Conservation (phyloP, 64 coral and sea anemone species). For the Anthopleura sola region DNA sequence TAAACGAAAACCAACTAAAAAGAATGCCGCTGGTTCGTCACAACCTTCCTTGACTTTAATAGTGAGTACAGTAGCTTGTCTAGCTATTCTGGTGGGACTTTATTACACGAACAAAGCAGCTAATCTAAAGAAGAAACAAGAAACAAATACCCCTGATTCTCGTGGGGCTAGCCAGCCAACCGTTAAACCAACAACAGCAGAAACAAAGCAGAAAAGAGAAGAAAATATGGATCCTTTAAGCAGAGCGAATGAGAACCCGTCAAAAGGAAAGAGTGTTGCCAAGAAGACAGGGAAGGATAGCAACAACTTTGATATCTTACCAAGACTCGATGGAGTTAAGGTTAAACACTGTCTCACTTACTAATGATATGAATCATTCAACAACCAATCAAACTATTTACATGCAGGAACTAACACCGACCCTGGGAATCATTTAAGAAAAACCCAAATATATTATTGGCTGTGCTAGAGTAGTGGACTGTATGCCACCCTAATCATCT, state of each 20-base stretch:
- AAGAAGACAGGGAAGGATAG: background rate
- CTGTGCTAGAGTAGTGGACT: no score
- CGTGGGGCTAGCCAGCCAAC: background rate
- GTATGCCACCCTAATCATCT: no score
- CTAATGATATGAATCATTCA: background rate
- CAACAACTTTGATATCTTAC: slow-evolving; percentile 57
- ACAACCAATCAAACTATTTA: no score
- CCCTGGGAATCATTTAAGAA: no score
- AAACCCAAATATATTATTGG: no score
- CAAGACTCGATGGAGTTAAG: slow-evolving; percentile 74
- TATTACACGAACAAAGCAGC: slow-evolving; percentile 39
- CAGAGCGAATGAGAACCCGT: background rate
- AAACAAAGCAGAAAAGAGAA: background rate
- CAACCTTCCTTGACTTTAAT: slow-evolving; percentile 16
- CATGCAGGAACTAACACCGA: no score
- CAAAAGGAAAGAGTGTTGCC: background rate
- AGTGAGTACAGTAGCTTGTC: slow-evolving; percentile 20
- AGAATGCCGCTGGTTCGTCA: background rate
- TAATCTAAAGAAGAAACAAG: background rate
- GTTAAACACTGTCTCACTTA: background rate
- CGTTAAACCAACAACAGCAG: background rate
- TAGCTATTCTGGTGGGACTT: slow-evolving; percentile 36
- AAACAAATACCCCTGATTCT: background rate
- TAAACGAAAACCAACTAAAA: slow-evolving; percentile 33
- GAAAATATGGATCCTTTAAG: background rate